Evolutionary conservation across 1,140 invertebrate genomes (phyloP).

Genomic region (Spodoptera frugiperda): DNA sequence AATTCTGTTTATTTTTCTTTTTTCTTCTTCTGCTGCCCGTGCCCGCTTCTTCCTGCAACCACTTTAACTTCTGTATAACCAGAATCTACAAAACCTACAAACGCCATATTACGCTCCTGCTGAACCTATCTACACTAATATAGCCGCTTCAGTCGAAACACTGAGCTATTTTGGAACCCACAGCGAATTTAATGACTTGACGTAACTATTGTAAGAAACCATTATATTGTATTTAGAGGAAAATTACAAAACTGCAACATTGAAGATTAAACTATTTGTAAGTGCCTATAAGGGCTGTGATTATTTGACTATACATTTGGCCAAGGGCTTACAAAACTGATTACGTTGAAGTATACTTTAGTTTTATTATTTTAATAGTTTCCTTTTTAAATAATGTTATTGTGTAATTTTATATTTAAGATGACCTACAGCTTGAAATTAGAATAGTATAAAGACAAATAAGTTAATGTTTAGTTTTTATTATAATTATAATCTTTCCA

Average conservation of each 20-base stretch:
- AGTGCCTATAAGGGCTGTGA: constrained; percentile 42
- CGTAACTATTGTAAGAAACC: neutral
- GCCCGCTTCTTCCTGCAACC: constrained; percentile 18
- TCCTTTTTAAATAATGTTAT: neutral
- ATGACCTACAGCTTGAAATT: constrained; percentile 19
- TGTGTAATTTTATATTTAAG: neutral
- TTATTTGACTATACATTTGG: constrained; percentile 19
- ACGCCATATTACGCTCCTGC: neutral
- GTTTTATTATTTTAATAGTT: constrained; percentile 1
- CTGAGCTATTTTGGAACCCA: constrained; percentile 16
- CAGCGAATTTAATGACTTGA: neutral
- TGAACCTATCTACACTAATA: neutral
- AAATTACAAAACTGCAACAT: neutral
- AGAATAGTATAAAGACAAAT: constrained; percentile 42
- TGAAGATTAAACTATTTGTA: neutral
- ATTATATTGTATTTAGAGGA: neutral
- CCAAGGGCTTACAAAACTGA: constrained; percentile 10
- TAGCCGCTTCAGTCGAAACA: neutral
- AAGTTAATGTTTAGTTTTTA: constrained; percentile 23
- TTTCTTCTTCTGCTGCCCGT: neutral
- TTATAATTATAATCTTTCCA: constrained; percentile 43
- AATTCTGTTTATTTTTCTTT: neutral
- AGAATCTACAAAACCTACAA: constrained; percentile 4
- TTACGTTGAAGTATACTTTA: neutral
- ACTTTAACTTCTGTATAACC: constrained; percentile 5